A percentile compares a stretch with the other conserved stretches of the same genome.
phyloP scores from a whole-genome alignment of 2,888 invertebrate species.

The Chydorus sphaericus region DNA sequence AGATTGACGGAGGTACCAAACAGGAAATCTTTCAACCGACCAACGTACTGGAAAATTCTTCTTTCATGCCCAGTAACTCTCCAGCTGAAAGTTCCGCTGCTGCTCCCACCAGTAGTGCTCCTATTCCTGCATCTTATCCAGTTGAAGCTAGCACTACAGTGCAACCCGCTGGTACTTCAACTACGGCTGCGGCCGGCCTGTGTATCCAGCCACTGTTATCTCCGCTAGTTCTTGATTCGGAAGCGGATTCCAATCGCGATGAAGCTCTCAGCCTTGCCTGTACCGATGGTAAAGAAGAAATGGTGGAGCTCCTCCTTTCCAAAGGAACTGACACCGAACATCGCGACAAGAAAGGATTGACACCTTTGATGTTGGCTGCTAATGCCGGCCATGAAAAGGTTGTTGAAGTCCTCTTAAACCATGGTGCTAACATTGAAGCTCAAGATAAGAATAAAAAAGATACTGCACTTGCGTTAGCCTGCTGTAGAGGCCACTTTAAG shows the following conservation, averaged over 20 bases:
- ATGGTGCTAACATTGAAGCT: constrained; percentile 94
- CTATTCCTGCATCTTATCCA: not conserved
- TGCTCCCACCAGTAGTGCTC: not conserved
- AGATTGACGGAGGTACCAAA: no score
- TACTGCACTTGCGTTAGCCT: constrained; percentile 93
- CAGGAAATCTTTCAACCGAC: no score
- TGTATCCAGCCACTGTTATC: constrained; percentile 22
- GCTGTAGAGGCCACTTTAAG: constrained; percentile 93
- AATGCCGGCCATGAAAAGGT: constrained; percentile 88
- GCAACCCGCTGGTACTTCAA: constrained; percentile 20
- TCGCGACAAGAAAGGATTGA: constrained; percentile 96
- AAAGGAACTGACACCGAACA: constrained; percentile 95
- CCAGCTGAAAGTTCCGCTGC: constrained; percentile 10
- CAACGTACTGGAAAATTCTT: no score
- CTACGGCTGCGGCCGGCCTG: constrained; percentile 16
- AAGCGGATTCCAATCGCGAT: constrained; percentile 97
- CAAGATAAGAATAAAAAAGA: constrained; percentile 98
- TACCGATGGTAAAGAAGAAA: constrained; percentile 90
- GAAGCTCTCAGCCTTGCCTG: constrained; percentile 95
- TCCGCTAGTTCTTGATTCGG: constrained; percentile 78
- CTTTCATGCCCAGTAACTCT: no score
- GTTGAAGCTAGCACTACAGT: not conserved
- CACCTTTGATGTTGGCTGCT: constrained; percentile 90
- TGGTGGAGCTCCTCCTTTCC: constrained; percentile 78
- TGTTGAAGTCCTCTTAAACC: constrained; percentile 82